Evolutionary conservation across 2,888 invertebrate species (phyloP).

Genomic region (Lobophora halterata): DNA sequence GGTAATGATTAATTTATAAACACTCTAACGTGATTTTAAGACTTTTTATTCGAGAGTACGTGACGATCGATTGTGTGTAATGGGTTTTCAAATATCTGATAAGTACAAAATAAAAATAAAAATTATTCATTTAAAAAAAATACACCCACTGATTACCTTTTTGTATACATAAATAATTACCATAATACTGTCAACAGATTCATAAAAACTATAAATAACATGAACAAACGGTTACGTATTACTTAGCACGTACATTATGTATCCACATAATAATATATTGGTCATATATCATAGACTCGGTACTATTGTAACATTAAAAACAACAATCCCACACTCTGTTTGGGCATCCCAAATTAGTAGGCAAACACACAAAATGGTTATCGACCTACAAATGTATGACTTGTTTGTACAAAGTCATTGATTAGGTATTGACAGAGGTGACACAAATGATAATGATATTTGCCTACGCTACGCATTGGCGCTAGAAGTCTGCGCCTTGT

Average conservation of each 20-base stretch:
- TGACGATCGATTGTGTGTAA: too few relatives aligned
- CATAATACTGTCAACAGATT: too few relatives aligned
- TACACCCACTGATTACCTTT: too few relatives aligned
- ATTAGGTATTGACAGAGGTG: conserved; percentile 30
- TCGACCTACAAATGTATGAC: conserved; percentile 34
- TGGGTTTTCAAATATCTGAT: too few relatives aligned
- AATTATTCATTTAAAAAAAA: too few relatives aligned
- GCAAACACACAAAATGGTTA: conserved; percentile 40
- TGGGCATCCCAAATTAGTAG: conserved; percentile 52
- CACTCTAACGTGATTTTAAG: conserved; percentile 14
- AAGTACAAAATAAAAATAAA: too few relatives aligned
- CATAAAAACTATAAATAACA: too few relatives aligned
- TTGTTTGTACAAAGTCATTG: conserved; percentile 33
- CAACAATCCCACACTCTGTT: conserved; percentile 43
- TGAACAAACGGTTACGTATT: too few relatives aligned
- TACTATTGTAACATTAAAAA: conserved; percentile 44
- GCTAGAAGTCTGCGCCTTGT: too few relatives aligned
- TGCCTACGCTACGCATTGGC: conserved; percentile 3
- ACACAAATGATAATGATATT: conserved; percentile 17
- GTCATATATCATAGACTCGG: conserved; percentile 37
- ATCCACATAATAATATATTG: conserved; percentile 36
- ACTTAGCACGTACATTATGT: too few relatives aligned
- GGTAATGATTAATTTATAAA: conserved; percentile 27
- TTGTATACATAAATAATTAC: too few relatives aligned
- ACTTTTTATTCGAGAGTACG: conserved; percentile 14